Evolutionary conservation across 2,888 invertebrate genomes (phyloP).

Genomic region (Xylophagus ater): DNA sequence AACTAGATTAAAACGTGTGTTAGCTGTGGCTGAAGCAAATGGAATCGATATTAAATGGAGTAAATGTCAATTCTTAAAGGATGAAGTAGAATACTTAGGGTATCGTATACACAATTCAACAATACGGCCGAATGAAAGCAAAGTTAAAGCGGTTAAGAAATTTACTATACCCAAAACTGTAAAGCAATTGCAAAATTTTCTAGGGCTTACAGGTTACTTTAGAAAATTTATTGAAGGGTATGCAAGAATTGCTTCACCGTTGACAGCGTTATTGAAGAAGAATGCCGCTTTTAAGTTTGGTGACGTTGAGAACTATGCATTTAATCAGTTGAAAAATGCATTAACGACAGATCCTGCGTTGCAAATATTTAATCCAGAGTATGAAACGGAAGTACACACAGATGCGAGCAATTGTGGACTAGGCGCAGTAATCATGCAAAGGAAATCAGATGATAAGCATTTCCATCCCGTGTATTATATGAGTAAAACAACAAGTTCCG

Average conservation of each 20-base stretch:
- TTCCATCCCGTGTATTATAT: slow-evolving; percentile 26
- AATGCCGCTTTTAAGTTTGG: slow-evolving; percentile 16
- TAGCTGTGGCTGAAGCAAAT: too few relatives aligned
- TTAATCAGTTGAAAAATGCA: too few relatives aligned
- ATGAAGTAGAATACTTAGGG: too few relatives aligned
- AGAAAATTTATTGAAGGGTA: too few relatives aligned
- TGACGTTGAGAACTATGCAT: slow-evolving; percentile 15
- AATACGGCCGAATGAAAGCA: slow-evolving; percentile 17
- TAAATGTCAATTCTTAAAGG: too few relatives aligned
- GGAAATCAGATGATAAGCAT: slow-evolving; percentile 16
- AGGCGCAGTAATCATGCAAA: slow-evolving; percentile 22
- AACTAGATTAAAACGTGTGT: too few relatives aligned
- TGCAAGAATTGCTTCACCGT: too few relatives aligned
- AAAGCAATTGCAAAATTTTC: slow-evolving; percentile 20
- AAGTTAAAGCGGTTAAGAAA: slow-evolving; percentile 17
- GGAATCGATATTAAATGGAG: too few relatives aligned
- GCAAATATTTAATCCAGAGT: slow-evolving; percentile 12
- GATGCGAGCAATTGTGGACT: slow-evolving; percentile 23
- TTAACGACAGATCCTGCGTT: too few relatives aligned
- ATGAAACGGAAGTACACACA: slow-evolving; percentile 14
- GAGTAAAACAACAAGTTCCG: slow-evolving; percentile 25
- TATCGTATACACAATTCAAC: too few relatives aligned
- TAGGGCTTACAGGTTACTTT: too few relatives aligned
- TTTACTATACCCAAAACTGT: slow-evolving; percentile 20
- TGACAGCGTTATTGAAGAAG: slow-evolving; percentile 18